Evolutionary conservation across 2,113 vertebrate genomes (phyloP), one percentile per base, ranked within the genome.

Genomic region (Tupaia tana): DNA sequence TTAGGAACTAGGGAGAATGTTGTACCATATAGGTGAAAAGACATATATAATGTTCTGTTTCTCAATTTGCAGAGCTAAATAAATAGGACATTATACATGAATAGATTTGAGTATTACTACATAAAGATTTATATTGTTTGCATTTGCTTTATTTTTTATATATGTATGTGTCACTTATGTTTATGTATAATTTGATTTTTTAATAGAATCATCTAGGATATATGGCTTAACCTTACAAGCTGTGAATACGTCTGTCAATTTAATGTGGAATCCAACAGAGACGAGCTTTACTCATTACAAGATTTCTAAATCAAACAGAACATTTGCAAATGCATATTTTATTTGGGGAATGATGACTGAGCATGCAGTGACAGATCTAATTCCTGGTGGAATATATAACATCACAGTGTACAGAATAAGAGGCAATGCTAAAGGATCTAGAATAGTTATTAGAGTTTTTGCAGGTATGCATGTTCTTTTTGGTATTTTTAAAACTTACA

Each of bases 241-340:
- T 78, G 83, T 98, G 69, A 99, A 98, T 97, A 97, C 98, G 70
- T 98, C 98, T 88, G 98, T 98, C 16, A 97, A 97, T 71, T 95
- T 99, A 94, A 97, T 74, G n/a, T 99, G 99, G 99, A 98, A 98
- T 93, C 87, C 96, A 92, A 98, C 97, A 10, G 91, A 81, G 18
- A 99, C 98, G 73, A 98, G 97, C 61, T 99, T 99, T 97, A 99
- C 99, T 90, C 98, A 99, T 97, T 98, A 99, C 84, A 98, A 98
- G 98, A 98, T 99, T 86, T 98, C 96, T 43, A 94, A 99, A 78
- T 96, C 97, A 95, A 99, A 99, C 78, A 86, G 25, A 85, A 99
- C 98, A 7, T 96, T 98, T 94, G 92, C 20, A 78, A 97, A 95
- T 75, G 94, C 96, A 18, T 97, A 98, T 90, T 97, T 56, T 19